phyloP scores from a whole-genome alignment of 1,140 invertebrate species.

The Arctopsyche grandis region DNA sequence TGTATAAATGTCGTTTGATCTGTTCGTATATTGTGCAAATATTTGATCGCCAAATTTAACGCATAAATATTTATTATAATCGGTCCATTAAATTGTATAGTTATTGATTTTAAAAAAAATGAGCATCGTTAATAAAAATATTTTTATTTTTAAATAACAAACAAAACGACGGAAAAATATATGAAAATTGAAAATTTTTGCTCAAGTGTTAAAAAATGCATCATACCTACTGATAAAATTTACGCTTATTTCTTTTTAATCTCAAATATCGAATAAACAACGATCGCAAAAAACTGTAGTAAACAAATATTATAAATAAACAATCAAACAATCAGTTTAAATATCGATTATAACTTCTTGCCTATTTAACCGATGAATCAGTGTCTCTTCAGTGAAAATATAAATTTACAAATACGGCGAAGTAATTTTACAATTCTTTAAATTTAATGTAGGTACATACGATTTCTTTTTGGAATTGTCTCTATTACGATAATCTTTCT shows the following conservation, averaged over 20 bases:
- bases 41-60: conserved; percentile 17
- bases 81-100: conserved; percentile 9
- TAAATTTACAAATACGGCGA: no score
- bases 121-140: background rate
- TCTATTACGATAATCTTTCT: conserved; percentile 1
- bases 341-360: background rate
- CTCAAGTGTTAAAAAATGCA: background rate
- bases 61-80: background rate
- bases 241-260: no score
- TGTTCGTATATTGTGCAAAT: conserved; percentile 22
- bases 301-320: background rate
- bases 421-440: no score
- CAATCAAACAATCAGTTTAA: background rate
- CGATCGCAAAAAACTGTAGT: background rate
- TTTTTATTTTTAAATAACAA: background rate
- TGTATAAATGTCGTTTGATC: conserved; percentile 24
- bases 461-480: no score
- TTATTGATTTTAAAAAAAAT: background rate
- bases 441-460: no score
- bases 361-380: background rate
- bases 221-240: background rate
- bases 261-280: conserved; percentile 8
- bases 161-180: background rate
- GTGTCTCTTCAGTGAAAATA: no score
- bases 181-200: background rate